Evolutionary conservation across 2,888 invertebrate genomes (phyloP).

Genomic region (Macrosoma leucophasiata): DNA sequence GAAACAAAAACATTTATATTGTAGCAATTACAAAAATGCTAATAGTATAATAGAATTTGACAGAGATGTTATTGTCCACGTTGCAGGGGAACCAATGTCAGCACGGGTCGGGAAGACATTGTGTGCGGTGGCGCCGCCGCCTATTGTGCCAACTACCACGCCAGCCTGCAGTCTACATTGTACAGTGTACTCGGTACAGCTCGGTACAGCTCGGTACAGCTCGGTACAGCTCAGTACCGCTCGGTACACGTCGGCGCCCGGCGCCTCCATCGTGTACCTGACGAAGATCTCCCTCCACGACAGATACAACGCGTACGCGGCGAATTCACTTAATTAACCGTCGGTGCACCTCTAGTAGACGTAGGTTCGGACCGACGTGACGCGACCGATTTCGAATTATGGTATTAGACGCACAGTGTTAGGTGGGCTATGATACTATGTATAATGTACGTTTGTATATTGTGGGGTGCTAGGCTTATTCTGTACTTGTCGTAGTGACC

Average conservation of each 20-base stretch:
- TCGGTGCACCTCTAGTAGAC: constrained; percentile 28
- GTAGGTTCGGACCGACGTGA: constrained; percentile 20
- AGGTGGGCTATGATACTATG: constrained; percentile 18
- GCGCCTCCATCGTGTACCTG: too few species aligned
- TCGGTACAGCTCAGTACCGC: too few species aligned
- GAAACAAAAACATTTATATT: neutral
- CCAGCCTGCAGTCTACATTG: constrained; percentile 8
- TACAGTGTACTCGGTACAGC: too few species aligned
- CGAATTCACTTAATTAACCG: too few species aligned
- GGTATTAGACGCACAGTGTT: constrained; percentile 23
- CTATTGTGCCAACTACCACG: constrained; percentile 27
- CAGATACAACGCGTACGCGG: too few species aligned
- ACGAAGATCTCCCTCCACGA: too few species aligned
- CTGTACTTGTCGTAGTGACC: constrained; percentile 31
- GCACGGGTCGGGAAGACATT: constrained; percentile 69
- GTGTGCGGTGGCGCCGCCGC: constrained; percentile 42
- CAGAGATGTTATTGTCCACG: neutral
- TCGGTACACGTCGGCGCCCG: too few species aligned
- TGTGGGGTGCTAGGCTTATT: constrained; percentile 39
- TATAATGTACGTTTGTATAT: constrained; percentile 21
- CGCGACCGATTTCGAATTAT: constrained; percentile 14
- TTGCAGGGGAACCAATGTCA: constrained; percentile 67
- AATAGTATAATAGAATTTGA: neutral
- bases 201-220: too few species aligned
- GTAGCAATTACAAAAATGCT: neutral